Conservation (phyloP, 2,797 vertebrate species). For the Takifugu rubripes region DNA sequence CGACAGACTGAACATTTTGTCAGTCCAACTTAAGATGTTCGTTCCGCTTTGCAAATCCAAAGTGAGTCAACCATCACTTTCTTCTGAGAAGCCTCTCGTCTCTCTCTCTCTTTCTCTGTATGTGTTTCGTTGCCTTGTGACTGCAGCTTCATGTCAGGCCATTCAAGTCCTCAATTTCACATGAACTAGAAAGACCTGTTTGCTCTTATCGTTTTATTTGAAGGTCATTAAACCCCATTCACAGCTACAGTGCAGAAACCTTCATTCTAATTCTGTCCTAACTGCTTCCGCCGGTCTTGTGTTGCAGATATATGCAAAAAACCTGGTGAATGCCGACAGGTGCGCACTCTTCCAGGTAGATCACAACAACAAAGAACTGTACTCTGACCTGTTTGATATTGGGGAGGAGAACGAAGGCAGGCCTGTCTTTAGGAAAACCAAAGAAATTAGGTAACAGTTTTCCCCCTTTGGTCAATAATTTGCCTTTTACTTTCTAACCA, state of each 20-base stretch:
- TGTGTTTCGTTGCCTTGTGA: slow-evolving; percentile 40
- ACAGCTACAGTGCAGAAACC: slow-evolving; percentile 8
- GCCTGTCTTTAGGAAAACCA: slow-evolving; percentile 98
- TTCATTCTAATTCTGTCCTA: not conserved
- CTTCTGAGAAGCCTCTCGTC: slow-evolving; percentile 16
- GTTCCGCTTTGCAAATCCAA: slow-evolving; percentile 7
- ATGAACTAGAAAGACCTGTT: slow-evolving; percentile 29
- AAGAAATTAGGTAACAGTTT: slow-evolving; percentile 89
- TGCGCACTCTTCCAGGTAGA: slow-evolving; percentile 99
- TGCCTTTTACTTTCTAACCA: not conserved
- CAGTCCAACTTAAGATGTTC: not conserved
- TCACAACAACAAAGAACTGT: slow-evolving; percentile 97
- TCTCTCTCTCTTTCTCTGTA: slow-evolving; percentile 31
- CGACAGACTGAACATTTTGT: no score
- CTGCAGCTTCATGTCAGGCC: slow-evolving; percentile 37
- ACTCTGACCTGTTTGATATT: slow-evolving; percentile 98
- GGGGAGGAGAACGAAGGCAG: slow-evolving; percentile 97
- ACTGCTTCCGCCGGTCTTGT: slow-evolving; percentile 39
- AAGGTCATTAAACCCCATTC: no score
- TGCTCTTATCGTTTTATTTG: no score
- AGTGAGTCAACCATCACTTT: slow-evolving; percentile 25
- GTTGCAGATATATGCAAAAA: slow-evolving; percentile 99
- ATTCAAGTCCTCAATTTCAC: slow-evolving; percentile 39
- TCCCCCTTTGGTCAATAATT: not conserved
- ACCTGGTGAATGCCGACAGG: slow-evolving; percentile 98